Percentiles rank a stretch among this genome's conserved stretches.
Conservation (phyloP, 1,140 invertebrate species). For the Dinothrombium tinctorium region DNA sequence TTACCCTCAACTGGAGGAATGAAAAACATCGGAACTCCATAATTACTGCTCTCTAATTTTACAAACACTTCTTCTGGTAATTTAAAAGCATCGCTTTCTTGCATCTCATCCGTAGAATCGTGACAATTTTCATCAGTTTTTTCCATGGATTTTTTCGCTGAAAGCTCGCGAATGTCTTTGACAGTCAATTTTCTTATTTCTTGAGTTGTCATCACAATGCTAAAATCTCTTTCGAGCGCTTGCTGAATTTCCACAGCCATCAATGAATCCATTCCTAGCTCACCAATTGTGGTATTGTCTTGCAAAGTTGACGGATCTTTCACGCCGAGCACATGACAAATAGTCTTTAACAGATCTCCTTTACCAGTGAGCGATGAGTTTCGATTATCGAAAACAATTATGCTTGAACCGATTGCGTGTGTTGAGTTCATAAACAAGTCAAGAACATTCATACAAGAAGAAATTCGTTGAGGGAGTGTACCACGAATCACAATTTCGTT, state of each 20-base stretch:
- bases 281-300: conserved; percentile 45
- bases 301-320: conserved; percentile 56
- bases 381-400: conserved; percentile 2
- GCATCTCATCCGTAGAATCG: too few relatives aligned
- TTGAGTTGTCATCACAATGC: too few relatives aligned
- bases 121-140: too few relatives aligned
- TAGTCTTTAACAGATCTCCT: conserved; percentile 39
- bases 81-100: too few relatives aligned
- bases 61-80: too few relatives aligned
- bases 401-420: conserved; percentile 4
- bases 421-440: conserved; percentile 37
- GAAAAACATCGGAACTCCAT: too few relatives aligned
- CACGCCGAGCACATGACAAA: conserved; percentile 63
- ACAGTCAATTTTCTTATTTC: too few relatives aligned
- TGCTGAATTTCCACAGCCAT: conserved; percentile 98
- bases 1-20: too few relatives aligned
- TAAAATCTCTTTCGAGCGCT: conserved; percentile 47
- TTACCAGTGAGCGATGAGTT: conserved; percentile 43
- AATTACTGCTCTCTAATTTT: too few relatives aligned
- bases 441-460: conserved; percentile 57
- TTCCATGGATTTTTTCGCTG: too few relatives aligned
- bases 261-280: conserved; percentile 86
- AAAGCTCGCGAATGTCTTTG: too few relatives aligned
- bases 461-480: conserved; percentile 69
- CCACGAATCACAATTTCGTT: conserved; percentile 74